These are phyloP conservation scores for Drosophila paramelanica DNA, from an alignment of 2,888 invertebrate genomes.

Conservation along the genomic window DNA sequence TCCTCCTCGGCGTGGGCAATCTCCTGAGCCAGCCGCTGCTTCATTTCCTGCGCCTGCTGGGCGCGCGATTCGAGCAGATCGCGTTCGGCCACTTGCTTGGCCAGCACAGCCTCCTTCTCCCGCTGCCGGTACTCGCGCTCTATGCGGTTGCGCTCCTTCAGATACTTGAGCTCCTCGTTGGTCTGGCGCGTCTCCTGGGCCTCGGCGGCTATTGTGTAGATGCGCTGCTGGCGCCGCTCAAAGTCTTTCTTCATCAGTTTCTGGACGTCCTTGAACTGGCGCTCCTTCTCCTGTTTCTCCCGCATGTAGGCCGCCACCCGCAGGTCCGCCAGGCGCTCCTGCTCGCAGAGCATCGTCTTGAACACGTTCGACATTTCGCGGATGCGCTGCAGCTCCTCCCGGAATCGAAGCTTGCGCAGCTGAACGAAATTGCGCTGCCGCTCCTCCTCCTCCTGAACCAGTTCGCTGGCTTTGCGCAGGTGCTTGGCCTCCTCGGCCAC, in stretches of 20 bases:
- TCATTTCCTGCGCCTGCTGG: constrained; percentile 81
- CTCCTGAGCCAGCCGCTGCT: constrained; percentile 82
- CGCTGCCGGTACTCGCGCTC: constrained; percentile 84
- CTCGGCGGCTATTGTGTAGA: constrained; percentile 81
- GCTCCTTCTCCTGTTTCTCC: constrained; percentile 81
- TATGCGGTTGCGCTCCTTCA: constrained; percentile 83
- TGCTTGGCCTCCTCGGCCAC: constrained; percentile 83
- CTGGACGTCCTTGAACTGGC: constrained; percentile 78
- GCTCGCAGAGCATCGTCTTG: constrained; percentile 83
- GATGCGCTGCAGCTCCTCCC: constrained; percentile 81
- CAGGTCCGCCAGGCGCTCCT: constrained; percentile 83
- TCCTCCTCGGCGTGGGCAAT: constrained; percentile 83
- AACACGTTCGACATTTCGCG: constrained; percentile 82
- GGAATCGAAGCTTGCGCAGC: constrained; percentile 81
- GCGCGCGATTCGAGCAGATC: constrained; percentile 80
- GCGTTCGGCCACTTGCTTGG: constrained; percentile 79
- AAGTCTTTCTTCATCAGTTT: constrained; percentile 81
- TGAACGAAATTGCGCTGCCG: constrained; percentile 71
- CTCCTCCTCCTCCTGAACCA: constrained; percentile 81
- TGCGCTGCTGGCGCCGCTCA: constrained; percentile 83
- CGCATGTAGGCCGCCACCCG: constrained; percentile 84
- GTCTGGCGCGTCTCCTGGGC: constrained; percentile 77
- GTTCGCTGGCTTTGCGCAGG: constrained; percentile 74
- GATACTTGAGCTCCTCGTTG: constrained; percentile 82
- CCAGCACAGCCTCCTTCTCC: constrained; percentile 81